Conservation (phyloP, 2,888 invertebrate genomes). For the Drosophila mulleri region DNA sequence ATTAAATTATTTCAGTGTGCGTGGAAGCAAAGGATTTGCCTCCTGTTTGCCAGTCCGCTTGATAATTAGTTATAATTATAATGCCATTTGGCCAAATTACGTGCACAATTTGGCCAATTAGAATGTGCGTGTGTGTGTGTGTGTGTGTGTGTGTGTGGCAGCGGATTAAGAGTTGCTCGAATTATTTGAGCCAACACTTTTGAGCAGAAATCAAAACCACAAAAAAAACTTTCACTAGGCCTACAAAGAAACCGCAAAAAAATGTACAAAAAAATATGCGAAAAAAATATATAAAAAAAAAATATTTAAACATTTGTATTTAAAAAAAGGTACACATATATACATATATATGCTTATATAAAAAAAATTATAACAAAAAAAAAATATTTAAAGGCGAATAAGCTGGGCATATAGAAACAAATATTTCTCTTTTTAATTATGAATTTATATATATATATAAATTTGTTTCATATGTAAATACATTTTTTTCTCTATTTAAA, state of each 20-base stretch:
- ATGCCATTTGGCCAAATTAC: conserved; percentile 22
- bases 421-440: conserved; percentile 20
- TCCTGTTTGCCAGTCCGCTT: conserved; percentile 1
- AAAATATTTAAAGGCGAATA: neutral
- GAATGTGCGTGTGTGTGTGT: neutral
- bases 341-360: neutral
- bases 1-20: conserved; percentile 57
- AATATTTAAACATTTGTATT: neutral
- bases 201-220: neutral
- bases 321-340: neutral
- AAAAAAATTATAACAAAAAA: neutral
- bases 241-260: conserved; percentile 17
- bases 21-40: conserved; percentile 8
- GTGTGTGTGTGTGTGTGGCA: neutral
- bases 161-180: neutral
- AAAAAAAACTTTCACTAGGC: conserved; percentile 48
- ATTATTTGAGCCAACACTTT: neutral
- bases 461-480: conserved; percentile 6
- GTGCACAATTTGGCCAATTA: conserved; percentile 19
- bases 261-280: neutral
- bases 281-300: neutral
- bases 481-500: conserved; percentile 14
- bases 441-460: conserved; percentile 8
- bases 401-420: neutral
- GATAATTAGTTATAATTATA: conserved; percentile 33